A percentile compares a stretch with the other conserved stretches of the same genome.
Conservation (phyloP, 2,113 vertebrate genomes). For the Brachyhypopomus occidentalis region DNA sequence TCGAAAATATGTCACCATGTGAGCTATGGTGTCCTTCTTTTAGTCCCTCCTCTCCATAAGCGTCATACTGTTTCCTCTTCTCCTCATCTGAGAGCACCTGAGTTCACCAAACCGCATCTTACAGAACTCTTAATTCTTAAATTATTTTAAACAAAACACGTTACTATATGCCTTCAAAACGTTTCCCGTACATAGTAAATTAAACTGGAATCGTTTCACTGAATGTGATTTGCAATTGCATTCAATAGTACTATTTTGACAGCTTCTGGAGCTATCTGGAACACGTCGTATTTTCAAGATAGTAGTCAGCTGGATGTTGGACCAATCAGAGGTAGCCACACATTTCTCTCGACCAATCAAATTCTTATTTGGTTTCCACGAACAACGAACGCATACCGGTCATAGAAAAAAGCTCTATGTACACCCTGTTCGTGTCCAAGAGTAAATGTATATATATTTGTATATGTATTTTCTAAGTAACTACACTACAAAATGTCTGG, state of each 20-base stretch:
- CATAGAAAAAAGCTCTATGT: not conserved
- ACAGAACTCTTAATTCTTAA: not conserved
- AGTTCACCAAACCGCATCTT: not conserved
- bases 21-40: slow-evolving; percentile 97
- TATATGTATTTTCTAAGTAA: not conserved
- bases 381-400: slow-evolving; percentile 56
- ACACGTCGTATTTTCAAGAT: slow-evolving; percentile 53
- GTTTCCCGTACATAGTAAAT: no score
- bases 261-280: not conserved
- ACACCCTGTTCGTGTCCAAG: no score
- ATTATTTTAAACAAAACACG: not conserved
- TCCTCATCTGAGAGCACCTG: slow-evolving; percentile 97
- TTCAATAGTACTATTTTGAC: slow-evolving; percentile 4
- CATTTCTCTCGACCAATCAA: slow-evolving; percentile 71
- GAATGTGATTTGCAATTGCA: not conserved
- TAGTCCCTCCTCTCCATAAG: slow-evolving; percentile 92
- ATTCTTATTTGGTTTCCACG: slow-evolving; percentile 52
- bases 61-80: slow-evolving; percentile 95
- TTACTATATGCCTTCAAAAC: not conserved
- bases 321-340: slow-evolving; percentile 80
- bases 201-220: not conserved
- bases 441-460: no score
- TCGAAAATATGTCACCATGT: slow-evolving; percentile 97
- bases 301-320: slow-evolving; percentile 1
- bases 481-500: not conserved